Conservation (phyloP, 2,113 vertebrate species). For the Montifringilla adamsi region DNA sequence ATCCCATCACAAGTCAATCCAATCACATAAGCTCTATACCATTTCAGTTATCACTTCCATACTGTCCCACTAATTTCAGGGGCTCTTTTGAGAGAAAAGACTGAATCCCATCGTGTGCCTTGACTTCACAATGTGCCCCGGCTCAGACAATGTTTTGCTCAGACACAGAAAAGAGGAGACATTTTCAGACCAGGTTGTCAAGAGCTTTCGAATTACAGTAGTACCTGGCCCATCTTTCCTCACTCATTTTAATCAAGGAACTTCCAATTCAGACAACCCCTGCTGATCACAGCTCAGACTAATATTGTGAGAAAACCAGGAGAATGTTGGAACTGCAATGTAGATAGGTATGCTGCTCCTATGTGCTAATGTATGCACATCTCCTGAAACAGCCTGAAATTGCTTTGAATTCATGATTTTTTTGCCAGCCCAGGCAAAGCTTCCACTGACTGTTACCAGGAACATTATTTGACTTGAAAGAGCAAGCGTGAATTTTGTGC, state of each 20-base stretch:
- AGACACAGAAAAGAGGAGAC: neutral
- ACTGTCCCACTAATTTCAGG: neutral
- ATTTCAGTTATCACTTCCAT: neutral
- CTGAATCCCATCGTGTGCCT: neutral
- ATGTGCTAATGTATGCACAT: neutral
- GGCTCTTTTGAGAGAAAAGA: neutral
- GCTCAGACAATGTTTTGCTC: neutral
- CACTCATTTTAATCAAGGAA: neutral
- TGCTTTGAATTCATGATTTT: neutral
- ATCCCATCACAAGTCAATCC: neutral
- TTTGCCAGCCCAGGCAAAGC: neutral
- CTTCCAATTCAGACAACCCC: neutral
- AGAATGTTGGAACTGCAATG: neutral
- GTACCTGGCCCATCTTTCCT: neutral
- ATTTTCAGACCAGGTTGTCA: neutral
- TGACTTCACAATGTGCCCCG: neutral
- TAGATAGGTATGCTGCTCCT: neutral
- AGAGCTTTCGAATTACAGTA: neutral
- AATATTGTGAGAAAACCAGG: neutral
- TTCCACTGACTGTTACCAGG: neutral
- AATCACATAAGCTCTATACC: neutral
- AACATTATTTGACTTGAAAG: neutral
- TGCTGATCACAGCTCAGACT: neutral
- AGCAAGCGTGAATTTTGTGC: neutral
- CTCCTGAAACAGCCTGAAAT: neutral